A percentile compares a stretch with the other conserved stretches of the same genome.
Conservation (phyloP, 2,797 vertebrate genomes). For the Ptychadena robeensis region DNA sequence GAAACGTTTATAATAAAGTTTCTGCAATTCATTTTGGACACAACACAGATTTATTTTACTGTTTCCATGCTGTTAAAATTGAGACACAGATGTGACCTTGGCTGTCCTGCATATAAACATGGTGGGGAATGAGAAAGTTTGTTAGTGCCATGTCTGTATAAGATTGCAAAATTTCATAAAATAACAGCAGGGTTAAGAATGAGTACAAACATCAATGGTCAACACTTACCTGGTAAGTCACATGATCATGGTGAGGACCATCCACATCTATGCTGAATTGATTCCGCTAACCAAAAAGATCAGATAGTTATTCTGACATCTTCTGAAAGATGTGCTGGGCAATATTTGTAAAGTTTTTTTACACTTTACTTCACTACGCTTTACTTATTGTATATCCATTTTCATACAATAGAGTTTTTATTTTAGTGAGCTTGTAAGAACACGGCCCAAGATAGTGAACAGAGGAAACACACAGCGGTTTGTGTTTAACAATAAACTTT, state of each 20-base stretch:
- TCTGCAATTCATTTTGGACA: slow-evolving; percentile 52
- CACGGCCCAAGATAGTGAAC: too few species aligned
- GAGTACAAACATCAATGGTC: background rate
- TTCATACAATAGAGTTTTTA: too few species aligned
- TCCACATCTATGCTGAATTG: background rate
- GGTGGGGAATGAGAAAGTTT: slow-evolving; percentile 22
- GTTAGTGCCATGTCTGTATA: slow-evolving; percentile 1
- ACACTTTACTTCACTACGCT: too few species aligned
- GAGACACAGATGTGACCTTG: slow-evolving; percentile 57
- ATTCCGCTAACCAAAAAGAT: background rate
- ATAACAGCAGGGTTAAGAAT: background rate
- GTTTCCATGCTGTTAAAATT: slow-evolving; percentile 52
- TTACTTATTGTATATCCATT: too few species aligned
- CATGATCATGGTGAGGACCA: background rate
- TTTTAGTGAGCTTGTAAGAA: too few species aligned
- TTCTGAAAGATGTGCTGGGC: too few species aligned
- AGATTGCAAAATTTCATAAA: too few species aligned
- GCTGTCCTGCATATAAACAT: slow-evolving; percentile 42
- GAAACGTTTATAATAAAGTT: slow-evolving; percentile 57
- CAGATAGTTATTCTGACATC: too few species aligned
- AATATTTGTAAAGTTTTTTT: too few species aligned
- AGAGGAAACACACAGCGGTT: too few species aligned
- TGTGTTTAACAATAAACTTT: too few species aligned
- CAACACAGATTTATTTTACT: slow-evolving; percentile 56
- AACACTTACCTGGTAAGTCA: background rate